Base-by-base conservation (phyloP, 2,797 vertebrate genomes). In the Cossypha heuglini region DNA sequence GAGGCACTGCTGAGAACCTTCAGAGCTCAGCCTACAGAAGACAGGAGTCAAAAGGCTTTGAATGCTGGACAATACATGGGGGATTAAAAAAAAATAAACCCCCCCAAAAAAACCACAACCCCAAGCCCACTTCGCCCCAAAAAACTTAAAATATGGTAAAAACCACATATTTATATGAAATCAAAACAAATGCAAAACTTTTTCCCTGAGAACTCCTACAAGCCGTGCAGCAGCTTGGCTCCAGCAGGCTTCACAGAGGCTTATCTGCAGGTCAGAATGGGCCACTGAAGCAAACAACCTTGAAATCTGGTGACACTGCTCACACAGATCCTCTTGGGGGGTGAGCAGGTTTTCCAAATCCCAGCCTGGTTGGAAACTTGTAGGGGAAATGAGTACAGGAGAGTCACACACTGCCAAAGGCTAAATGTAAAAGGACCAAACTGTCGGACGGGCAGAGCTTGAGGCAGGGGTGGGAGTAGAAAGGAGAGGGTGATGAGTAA, bases 101-200 rank as follows among this genome's bases (percentile, higher is more conserved):
- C 5, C 13, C 9, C 5, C 0, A 6, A 45, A 49, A 57, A 42
- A 2, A 11, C 17, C 25, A 58, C 20, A 51, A 40, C 3, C 2
- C 22, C 10, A 62, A 54, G n/a, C 11, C 9, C 9, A 11, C 4
- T 28, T 3, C 8, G 3, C 22, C 9, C 9, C 28, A 2, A 22
- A 28, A 31, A 26, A 26, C 8, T 16, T 46, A 14, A 66, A 66
- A 37, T 4, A 29, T 46, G 15, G 29, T 15, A 63, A 83, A 90
- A 48, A 4, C 13, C 35, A 20, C 28, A n/a, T 57, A 61, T 26
- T 38, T 1, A 17, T 13, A 35, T 42, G 16, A 73, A 89, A 79
- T 54, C 5, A 63, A 76, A 91, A 55, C 5, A 33, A 57, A 26
- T 37, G 51, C 31, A 33, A 85, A 29, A 1, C 10, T 8, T 52